Conservation (phyloP, 2,113 vertebrate genomes). For the Tiliqua scincoides region DNA sequence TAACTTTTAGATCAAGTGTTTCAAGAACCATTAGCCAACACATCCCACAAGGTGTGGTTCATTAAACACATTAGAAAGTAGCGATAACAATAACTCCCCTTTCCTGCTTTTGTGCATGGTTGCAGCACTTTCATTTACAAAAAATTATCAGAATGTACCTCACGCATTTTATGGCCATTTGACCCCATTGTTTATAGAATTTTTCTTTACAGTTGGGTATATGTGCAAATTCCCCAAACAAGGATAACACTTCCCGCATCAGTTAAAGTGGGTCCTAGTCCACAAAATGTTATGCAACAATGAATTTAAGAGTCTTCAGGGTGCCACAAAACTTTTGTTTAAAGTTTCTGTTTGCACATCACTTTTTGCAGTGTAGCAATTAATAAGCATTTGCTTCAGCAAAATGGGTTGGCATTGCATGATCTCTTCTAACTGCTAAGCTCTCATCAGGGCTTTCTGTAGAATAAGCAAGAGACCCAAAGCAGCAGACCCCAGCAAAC, state of each 20-base stretch:
- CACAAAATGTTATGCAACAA: background rate
- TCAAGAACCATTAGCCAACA: background rate
- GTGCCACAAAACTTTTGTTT: background rate
- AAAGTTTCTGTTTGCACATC: background rate
- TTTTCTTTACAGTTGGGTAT: background rate
- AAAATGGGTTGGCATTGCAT: slow-evolving; percentile 3
- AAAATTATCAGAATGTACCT: background rate
- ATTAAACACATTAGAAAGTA: background rate
- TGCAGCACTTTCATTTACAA: background rate
- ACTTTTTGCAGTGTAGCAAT: background rate
- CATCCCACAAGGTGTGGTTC: background rate
- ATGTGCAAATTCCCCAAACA: background rate
- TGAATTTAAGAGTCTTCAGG: background rate
- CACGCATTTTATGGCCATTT: background rate
- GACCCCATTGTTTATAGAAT: background rate
- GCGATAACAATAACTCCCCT: too few species aligned
- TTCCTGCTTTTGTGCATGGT: background rate
- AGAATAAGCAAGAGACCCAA: slow-evolving; percentile 15
- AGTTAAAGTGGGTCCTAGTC: background rate
- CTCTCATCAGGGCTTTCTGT: background rate
- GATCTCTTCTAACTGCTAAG: slow-evolving; percentile 10
- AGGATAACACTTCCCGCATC: background rate
- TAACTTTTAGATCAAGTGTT: background rate
- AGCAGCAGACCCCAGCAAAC: slow-evolving; percentile 11
- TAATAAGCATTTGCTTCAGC: background rate